Conservation (phyloP, 1,140 invertebrate species). For the Lanistes nyassanus region DNA sequence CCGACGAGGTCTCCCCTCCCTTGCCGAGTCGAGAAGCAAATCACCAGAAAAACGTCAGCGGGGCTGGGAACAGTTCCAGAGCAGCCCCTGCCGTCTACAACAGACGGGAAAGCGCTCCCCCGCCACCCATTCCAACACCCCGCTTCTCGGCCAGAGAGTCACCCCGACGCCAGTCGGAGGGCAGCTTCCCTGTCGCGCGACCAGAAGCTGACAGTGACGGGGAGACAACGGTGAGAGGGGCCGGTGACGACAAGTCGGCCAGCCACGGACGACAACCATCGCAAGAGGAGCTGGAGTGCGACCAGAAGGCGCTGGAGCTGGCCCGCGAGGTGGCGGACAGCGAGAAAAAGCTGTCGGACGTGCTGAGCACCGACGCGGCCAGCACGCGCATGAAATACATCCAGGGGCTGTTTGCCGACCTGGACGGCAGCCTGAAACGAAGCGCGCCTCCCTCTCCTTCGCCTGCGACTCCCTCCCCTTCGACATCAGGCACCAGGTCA, state of each 20-base stretch:
- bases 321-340: conserved; percentile 74
- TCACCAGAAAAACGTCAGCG: background rate
- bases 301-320: conserved; percentile 79
- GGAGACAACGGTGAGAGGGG: no score
- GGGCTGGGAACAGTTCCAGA: background rate
- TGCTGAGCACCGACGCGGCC: conserved; percentile 75
- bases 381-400: conserved; percentile 84
- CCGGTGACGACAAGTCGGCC: background rate
- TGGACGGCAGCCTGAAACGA: no score
- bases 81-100: conserved; percentile 22
- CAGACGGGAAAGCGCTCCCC: conserved; percentile 29
- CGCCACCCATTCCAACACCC: background rate
- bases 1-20: conserved; percentile 1
- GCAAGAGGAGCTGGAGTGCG: conserved; percentile 84
- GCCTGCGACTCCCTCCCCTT: no score
- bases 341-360: conserved; percentile 54
- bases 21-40: background rate
- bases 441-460: no score
- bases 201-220: background rate
- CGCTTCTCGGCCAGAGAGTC: background rate
- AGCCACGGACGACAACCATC: conserved; percentile 69
- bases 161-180: conserved; percentile 27
- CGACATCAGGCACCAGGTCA: no score
- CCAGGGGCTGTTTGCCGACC: conserved; percentile 76
- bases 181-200: conserved; percentile 11